A percentile compares a stretch with the other conserved stretches of the same genome.
Evolutionary conservation across 2,888 invertebrate species (phyloP).

Genomic region (Agriopis aurantiaria): DNA sequence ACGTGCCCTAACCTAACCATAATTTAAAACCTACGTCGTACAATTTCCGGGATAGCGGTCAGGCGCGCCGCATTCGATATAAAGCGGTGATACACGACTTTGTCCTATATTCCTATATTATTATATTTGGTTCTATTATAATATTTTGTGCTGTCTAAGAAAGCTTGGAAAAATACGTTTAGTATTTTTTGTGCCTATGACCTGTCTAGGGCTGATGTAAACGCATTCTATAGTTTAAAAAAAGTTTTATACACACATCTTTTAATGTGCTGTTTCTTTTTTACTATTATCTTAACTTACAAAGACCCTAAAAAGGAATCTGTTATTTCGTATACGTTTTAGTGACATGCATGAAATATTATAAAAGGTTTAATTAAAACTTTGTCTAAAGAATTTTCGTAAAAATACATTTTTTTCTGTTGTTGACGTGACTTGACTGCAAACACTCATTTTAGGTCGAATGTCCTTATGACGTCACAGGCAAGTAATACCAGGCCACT

Average conservation of each 20-base stretch:
- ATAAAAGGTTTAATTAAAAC: no score
- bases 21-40: conserved; percentile 31
- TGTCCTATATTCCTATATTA: conserved; percentile 14
- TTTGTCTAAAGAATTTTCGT: no score
- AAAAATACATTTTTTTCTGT: no score
- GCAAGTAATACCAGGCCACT: no score
- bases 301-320: no score
- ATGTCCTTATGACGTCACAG: no score
- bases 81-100: conserved; percentile 23
- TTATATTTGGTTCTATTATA: conserved; percentile 16
- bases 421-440: no score
- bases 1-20: conserved; percentile 23
- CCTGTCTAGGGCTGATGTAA: background rate
- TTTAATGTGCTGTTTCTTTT: no score
- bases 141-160: conserved; percentile 14
- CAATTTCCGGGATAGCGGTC: conserved; percentile 34
- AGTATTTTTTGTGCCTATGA: conserved; percentile 8
- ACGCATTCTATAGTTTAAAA: background rate
- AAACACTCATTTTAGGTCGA: no score
- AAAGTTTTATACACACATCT: background rate
- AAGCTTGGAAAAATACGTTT: conserved; percentile 13
- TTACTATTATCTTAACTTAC: no score
- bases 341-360: no score
- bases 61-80: conserved; percentile 15
- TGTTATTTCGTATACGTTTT: no score